Evolutionary conservation across 1,140 invertebrate genomes (phyloP).

Genomic region (Goniozus legneri): DNA sequence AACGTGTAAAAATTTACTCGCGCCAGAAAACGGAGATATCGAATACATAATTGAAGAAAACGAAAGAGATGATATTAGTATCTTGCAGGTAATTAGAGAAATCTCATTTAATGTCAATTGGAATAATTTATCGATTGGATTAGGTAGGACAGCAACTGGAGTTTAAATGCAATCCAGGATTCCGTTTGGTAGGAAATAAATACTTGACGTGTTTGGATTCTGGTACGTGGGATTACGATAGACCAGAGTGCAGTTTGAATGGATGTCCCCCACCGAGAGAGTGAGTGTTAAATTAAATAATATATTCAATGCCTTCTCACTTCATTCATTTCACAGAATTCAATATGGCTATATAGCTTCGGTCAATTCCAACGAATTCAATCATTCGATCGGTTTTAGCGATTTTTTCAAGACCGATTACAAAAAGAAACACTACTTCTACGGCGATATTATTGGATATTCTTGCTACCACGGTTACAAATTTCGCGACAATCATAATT

Average conservation of each 20-base stretch:
- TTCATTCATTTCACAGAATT: conserved; percentile 17
- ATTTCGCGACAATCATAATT: conserved; percentile 24
- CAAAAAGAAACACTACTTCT: conserved; percentile 16
- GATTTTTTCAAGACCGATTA: neutral
- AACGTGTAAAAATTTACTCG: conserved; percentile 47
- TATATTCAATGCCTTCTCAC: neutral
- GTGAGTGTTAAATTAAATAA: conserved; percentile 13
- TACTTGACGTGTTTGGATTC: conserved; percentile 51
- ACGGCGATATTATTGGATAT: conserved; percentile 26
- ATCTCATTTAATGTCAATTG: neutral
- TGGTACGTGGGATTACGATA: conserved; percentile 50
- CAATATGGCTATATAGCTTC: conserved; percentile 17
- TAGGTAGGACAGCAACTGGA: conserved; percentile 51
- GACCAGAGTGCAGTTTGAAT: conserved; percentile 37
- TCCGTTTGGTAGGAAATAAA: conserved; percentile 42
- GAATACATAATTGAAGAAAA: conserved; percentile 42
- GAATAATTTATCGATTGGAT: conserved; percentile 4
- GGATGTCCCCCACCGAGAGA: conserved; percentile 31
- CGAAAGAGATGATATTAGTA: conserved; percentile 37
- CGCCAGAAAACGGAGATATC: conserved; percentile 46
- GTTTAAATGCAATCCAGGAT: conserved; percentile 50
- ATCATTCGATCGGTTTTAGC: neutral
- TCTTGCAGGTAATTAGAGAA: conserved; percentile 30
- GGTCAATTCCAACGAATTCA: conserved; percentile 5
- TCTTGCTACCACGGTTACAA: conserved; percentile 31